phyloP scores from a whole-genome alignment of 30 jellyfish, hydroid and myxozoan species.

The Phacellophora camtschatica region DNA sequence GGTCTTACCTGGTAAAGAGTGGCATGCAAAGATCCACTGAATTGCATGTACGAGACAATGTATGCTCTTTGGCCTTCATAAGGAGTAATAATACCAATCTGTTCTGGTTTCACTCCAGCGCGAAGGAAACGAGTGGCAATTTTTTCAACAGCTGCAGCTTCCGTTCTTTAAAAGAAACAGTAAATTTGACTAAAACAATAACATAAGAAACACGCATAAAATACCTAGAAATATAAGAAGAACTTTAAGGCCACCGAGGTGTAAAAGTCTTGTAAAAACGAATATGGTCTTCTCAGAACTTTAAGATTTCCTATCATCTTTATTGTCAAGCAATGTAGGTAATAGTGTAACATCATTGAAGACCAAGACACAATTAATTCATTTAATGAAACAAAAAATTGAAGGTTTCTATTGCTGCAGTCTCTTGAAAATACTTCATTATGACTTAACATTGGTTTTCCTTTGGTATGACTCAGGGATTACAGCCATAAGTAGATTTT shows the following conservation, averaged over 20 bases:
- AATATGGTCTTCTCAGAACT: neutral
- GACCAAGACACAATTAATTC: neutral
- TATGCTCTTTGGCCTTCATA: constrained; percentile 99
- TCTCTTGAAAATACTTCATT: too few species aligned
- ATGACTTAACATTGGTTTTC: too few species aligned
- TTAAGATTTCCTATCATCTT: neutral
- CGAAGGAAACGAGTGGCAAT: constrained; percentile 97
- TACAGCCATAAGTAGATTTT: too few species aligned
- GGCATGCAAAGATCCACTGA: constrained; percentile 94
- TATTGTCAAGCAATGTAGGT: constrained; percentile 16
- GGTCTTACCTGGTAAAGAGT: constrained; percentile 83
- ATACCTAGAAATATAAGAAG: neutral
- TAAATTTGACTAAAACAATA: too few species aligned
- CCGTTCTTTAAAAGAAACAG: constrained; percentile 68
- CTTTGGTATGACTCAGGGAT: too few species aligned
- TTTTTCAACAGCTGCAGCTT: constrained; percentile 97
- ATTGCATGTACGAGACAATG: constrained; percentile 99
- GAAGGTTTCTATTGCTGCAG: too few species aligned
- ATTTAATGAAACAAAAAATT: too few species aligned
- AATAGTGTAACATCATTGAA: constrained; percentile 19
- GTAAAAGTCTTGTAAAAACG: neutral
- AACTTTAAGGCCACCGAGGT: neutral
- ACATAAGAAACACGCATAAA: too few species aligned
- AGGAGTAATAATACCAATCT: constrained; percentile 98
- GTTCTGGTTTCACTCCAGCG: constrained; percentile 98